phyloP scores from a whole-genome alignment of 2,113 vertebrate genomes.

The Daboia siamensis region DNA sequence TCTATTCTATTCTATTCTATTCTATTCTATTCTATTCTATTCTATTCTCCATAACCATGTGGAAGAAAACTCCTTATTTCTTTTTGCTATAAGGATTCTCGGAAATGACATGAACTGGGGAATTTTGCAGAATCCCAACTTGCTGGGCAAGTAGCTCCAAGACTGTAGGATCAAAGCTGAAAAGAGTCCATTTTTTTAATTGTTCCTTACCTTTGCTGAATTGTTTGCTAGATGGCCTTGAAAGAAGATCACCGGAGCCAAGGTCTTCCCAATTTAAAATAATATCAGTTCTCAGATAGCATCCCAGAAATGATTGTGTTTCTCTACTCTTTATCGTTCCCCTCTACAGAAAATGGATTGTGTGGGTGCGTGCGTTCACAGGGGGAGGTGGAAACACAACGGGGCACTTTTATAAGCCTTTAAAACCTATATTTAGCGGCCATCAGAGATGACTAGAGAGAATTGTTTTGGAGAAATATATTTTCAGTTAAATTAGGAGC shows the following conservation, averaged over 20 bases:
- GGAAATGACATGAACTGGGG: background rate
- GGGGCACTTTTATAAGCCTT: slow-evolving; percentile 2
- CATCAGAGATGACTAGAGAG: background rate
- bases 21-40: no score
- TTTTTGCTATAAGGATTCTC: background rate
- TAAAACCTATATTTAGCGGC: slow-evolving; percentile 17
- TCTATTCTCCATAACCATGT: background rate
- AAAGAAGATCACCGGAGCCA: background rate
- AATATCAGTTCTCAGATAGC: background rate
- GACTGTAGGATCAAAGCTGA: background rate
- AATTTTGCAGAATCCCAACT: background rate
- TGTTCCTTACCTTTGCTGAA: background rate
- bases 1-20: no score
- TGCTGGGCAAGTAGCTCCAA: background rate
- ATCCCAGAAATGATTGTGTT: background rate
- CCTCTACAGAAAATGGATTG: background rate
- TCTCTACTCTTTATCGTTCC: background rate
- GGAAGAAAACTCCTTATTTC: background rate
- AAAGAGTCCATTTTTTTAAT: background rate
- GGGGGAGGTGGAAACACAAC: slow-evolving; percentile 1
- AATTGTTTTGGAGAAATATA: background rate
- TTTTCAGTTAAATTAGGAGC: background rate
- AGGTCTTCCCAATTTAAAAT: background rate
- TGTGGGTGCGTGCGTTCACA: background rate
- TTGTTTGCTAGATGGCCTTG: background rate